A percentile compares a stretch with the other conserved stretches of the same genome.
phyloP scores from a whole-genome alignment of 1,140 invertebrate genomes.

The Bombus soroeensis region DNA sequence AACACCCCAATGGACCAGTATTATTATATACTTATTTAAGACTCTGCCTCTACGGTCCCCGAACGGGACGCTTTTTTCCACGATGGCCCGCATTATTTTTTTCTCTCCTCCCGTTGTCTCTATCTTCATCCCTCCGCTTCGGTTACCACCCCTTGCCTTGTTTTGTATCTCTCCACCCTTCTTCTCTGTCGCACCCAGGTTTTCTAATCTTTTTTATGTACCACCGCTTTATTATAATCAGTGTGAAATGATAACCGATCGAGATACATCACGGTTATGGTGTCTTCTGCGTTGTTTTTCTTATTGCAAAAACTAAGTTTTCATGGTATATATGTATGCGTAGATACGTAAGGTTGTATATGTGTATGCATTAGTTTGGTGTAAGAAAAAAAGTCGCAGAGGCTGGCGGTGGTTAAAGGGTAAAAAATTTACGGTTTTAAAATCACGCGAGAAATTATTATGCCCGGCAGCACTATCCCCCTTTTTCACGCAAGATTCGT shows the following conservation, averaged over 20 bases:
- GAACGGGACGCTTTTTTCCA: slow-evolving; percentile 68
- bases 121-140: slow-evolving; percentile 27
- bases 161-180: background rate
- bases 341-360: no score
- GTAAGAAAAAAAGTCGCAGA: slow-evolving; percentile 36
- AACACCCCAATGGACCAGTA: slow-evolving; percentile 68
- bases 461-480: slow-evolving; percentile 49
- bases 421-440: slow-evolving; percentile 83
- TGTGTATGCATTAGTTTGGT: no score
- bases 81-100: slow-evolving; percentile 64
- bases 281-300: slow-evolving; percentile 70
- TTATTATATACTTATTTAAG: slow-evolving; percentile 84
- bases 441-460: slow-evolving; percentile 83
- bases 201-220: background rate
- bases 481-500: slow-evolving; percentile 46
- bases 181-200: background rate
- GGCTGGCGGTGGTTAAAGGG: slow-evolving; percentile 67
- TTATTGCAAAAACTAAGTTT: slow-evolving; percentile 66
- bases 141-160: background rate
- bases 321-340: background rate
- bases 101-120: slow-evolving; percentile 11
- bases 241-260: slow-evolving; percentile 84
- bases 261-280: slow-evolving; percentile 72
- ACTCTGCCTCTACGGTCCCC: slow-evolving; percentile 59
- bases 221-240: slow-evolving; percentile 80